Evolutionary conservation across 1,140 invertebrate species (phyloP).

Genomic region (Cherax quadricarinatus): DNA sequence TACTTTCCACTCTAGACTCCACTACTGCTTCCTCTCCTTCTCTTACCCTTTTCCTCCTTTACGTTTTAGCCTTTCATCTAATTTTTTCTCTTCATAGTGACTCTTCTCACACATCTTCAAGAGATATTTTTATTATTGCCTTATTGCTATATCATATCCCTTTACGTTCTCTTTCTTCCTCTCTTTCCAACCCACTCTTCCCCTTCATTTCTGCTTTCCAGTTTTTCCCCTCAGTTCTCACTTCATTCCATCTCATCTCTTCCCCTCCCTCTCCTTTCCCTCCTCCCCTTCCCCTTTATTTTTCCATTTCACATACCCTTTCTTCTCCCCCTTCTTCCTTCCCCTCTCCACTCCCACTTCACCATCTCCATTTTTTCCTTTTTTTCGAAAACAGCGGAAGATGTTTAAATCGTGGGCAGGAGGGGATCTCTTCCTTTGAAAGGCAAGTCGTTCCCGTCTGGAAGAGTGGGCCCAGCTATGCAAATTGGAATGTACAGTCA

Average conservation of each 20-base stretch:
- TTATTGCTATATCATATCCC: too few species aligned
- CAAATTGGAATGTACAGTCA: constrained; percentile 18
- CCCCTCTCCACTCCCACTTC: too few species aligned
- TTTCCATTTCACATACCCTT: too few species aligned
- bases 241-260: background rate
- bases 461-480: background rate
- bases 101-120: too few species aligned
- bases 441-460: constrained; percentile 11
- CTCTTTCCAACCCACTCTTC: background rate
- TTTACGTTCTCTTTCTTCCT: background rate
- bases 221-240: background rate
- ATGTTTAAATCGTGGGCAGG: constrained; percentile 1
- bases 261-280: background rate
- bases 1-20: too few species aligned
- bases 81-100: too few species aligned
- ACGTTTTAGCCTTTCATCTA: too few species aligned
- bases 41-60: too few species aligned
- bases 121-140: too few species aligned
- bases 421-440: constrained; percentile 16
- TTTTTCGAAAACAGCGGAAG: constrained; percentile 23
- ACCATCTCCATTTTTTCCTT: background rate
- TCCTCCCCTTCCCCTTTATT: background rate
- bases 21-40: too few species aligned
- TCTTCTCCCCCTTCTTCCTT: background rate
- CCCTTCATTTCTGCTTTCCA: too few species aligned